phyloP scores from a whole-genome alignment of 2,888 invertebrate genomes.

The Patella caerulea region DNA sequence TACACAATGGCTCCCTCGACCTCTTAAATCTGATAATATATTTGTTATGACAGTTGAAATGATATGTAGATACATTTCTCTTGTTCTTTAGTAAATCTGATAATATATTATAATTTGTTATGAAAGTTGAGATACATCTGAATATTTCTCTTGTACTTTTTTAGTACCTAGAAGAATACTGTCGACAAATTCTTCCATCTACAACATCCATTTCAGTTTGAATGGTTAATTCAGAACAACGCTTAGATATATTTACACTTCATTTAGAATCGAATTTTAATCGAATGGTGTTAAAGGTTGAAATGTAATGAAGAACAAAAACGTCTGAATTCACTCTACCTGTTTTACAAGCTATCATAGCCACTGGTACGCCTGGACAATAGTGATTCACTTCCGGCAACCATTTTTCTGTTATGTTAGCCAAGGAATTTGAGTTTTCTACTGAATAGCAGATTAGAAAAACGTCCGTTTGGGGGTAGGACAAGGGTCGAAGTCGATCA shows the following conservation, averaged over 20 bases:
- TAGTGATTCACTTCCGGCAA: constrained; percentile 52
- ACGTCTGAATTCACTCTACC: constrained; percentile 19
- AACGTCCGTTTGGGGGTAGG: constrained; percentile 89
- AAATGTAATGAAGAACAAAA: too few species aligned
- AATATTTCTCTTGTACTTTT: too few species aligned
- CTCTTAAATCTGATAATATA: constrained; percentile 30
- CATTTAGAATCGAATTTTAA: too few species aligned
- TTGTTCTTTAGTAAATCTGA: not conserved
- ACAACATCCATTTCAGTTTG: too few species aligned
- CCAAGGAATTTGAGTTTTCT: constrained; percentile 47
- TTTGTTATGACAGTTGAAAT: not conserved
- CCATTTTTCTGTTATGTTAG: constrained; percentile 60
- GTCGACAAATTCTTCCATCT: too few species aligned
- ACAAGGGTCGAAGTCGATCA: constrained; percentile 92
- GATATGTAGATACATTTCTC: not conserved
- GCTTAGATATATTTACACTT: too few species aligned
- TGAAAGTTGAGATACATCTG: too few species aligned
- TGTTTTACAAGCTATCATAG: constrained; percentile 58
- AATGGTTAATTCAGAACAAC: too few species aligned
- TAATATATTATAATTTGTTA: not conserved
- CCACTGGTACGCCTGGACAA: constrained; percentile 45
- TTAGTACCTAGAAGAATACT: too few species aligned
- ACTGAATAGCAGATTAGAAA: constrained; percentile 58
- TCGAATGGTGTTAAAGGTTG: too few species aligned
- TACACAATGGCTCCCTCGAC: constrained; percentile 28